Evolutionary conservation across 2,797 vertebrate species (phyloP).

Genomic region (Pantherophis alleghaniensis): DNA sequence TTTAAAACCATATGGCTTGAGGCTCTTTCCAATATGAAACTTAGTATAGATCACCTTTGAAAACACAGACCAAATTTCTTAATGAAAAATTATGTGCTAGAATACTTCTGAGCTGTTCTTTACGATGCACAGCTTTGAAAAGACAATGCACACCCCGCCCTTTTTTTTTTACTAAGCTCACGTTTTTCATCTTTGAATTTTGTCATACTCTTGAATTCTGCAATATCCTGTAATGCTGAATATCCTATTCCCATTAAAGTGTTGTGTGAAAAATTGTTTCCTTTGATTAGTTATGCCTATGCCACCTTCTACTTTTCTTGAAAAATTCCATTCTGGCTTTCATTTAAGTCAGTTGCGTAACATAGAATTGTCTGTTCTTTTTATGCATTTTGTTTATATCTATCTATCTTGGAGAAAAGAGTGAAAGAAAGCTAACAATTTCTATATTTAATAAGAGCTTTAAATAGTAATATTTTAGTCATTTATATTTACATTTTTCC

Average conservation of each 20-base stretch:
- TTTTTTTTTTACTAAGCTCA: neutral
- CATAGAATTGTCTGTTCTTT: conserved; percentile 13
- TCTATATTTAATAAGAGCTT: neutral
- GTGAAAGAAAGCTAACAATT: neutral
- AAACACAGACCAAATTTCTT: neutral
- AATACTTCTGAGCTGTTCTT: neutral
- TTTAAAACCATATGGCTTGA: neutral
- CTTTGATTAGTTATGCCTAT: conserved; percentile 24
- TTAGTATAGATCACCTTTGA: neutral
- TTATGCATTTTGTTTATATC: conserved; percentile 1
- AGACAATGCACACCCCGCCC: neutral
- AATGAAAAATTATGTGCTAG: neutral
- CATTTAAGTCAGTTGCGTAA: conserved; percentile 9
- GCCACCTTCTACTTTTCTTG: conserved; percentile 9
- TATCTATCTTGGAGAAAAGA: neutral
- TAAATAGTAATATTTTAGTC: conserved; percentile 14
- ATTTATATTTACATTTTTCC: conserved; percentile 26
- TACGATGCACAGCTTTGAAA: neutral
- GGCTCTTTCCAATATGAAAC: neutral
- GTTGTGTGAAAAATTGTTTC: conserved; percentile 36
- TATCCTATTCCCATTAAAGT: conserved; percentile 16
- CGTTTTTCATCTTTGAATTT: conserved; percentile 5
- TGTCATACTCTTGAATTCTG: conserved; percentile 4
- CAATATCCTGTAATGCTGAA: conserved; percentile 4
- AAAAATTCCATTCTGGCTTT: neutral